These are phyloP conservation scores for Parnassius apollo DNA, from an alignment of 2,888 invertebrate species.

Conservation along the genomic window DNA sequence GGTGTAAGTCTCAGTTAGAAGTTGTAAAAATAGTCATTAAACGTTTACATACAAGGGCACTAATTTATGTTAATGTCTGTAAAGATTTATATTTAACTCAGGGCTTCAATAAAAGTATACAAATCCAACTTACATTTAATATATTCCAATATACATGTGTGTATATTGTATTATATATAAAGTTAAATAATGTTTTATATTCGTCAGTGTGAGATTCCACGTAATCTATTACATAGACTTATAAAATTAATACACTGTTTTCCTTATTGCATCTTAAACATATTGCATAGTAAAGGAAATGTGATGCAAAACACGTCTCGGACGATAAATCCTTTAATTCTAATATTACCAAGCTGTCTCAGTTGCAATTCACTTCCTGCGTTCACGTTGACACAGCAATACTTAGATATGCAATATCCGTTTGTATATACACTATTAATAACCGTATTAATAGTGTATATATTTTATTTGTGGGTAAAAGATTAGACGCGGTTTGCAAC, in stretches of 20 bases:
- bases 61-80: not conserved
- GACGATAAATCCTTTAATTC: not conserved
- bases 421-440: too few relatives aligned
- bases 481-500: slow-evolving; percentile 9
- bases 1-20: not conserved
- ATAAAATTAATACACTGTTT: not conserved
- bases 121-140: too few relatives aligned
- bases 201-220: too few relatives aligned
- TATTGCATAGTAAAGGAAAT: not conserved
- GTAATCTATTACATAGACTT: too few relatives aligned
- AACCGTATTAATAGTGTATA: slow-evolving; percentile 3
- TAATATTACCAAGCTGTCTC: not conserved
- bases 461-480: slow-evolving; percentile 12
- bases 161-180: too few relatives aligned
- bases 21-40: slow-evolving; percentile 1
- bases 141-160: too few relatives aligned
- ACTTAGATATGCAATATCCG: slow-evolving; percentile 1
- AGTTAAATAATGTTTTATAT: too few relatives aligned
- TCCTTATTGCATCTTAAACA: not conserved
- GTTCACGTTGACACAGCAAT: not conserved
- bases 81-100: not conserved
- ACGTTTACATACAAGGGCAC: not conserved
- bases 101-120: not conserved
- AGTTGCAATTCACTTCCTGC: not conserved
- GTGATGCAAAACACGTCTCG: not conserved